Evolutionary conservation across 2,797 vertebrate species (phyloP), one percentile per base, ranked within the genome.

Genomic region (Megaceryle alcyon): DNA sequence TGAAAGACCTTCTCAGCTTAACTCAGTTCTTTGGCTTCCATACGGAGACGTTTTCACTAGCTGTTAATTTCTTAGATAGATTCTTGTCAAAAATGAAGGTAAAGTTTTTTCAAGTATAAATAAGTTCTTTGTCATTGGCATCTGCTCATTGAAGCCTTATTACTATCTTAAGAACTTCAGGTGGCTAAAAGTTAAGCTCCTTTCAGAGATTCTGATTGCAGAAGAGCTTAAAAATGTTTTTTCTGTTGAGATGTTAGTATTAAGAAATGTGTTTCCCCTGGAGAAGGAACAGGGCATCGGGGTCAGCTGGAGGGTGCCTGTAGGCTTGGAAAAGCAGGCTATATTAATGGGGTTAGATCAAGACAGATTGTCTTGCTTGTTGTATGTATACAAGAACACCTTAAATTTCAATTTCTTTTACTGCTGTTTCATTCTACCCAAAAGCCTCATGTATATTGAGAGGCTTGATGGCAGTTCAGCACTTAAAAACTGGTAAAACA

Each of bases 81-180:
- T 99, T 99, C 96, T 97, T 99, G 87, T 98, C 99, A 39, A 98
- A 98, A 86, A 99, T 99, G 99, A 99, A 99, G 99, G 99, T 99
- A 98, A 44, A 90, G 51, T 8, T 95, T 88, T 85, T 68, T 35
- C 10, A 66, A 86, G 15, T 39, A 6, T 14, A 41, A 83, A 6
- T 14, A 44, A 83, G 14, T 16, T 56, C 2, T 57, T 7, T 14
- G 44, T 53, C 5, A 11, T 10, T 39, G 35, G 29, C 16, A 61
- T 78, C 18, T 66, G n/a, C 20, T 68, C 10, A 1, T 29, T 46
- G 56, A 31, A 43, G 5, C 9, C 6, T 43, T 14, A 8, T 57
- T 69, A 19, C 14, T 76, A 0, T 25, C 63, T 0, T 5, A 64
- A 59, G 17, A 64, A 75, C 6, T 69, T 68, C 61, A n/a, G n/a